Evolutionary conservation across 2,113 vertebrate species (phyloP).

Genomic region (Loxodonta africana): DNA sequence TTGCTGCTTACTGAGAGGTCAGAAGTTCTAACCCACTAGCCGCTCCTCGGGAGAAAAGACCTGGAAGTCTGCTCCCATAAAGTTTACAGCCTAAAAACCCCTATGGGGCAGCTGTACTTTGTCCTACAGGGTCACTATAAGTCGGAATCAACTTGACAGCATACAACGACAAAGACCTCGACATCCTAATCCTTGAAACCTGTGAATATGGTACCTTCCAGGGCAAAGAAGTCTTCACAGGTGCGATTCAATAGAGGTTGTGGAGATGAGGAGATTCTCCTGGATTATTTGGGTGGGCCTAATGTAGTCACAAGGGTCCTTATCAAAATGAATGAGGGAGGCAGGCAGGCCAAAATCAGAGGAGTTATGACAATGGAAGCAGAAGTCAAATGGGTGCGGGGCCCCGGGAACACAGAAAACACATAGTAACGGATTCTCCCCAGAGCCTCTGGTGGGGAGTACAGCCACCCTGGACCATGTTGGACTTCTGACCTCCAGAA

Average conservation of each 20-base stretch:
- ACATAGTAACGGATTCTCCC: background rate
- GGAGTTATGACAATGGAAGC: fast-evolving
- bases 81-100: too few species aligned
- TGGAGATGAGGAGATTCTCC: background rate
- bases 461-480: background rate
- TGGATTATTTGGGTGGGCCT: too few species aligned
- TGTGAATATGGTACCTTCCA: background rate
- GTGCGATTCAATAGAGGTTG: background rate
- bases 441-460: background rate
- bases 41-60: too few species aligned
- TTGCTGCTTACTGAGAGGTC: too few species aligned
- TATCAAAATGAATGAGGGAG: too few species aligned
- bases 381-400: fast-evolving
- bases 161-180: too few species aligned
- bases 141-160: too few species aligned
- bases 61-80: too few species aligned
- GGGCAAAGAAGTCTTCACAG: background rate
- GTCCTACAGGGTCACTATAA: too few species aligned
- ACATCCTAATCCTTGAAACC: too few species aligned
- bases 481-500: background rate
- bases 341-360: background rate
- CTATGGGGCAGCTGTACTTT: too few species aligned
- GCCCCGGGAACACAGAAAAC: background rate
- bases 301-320: background rate
- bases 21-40: too few species aligned